These are phyloP conservation scores for Trachelipus rathkii DNA, from an alignment of 1,140 invertebrate species.

Conservation along the genomic window DNA sequence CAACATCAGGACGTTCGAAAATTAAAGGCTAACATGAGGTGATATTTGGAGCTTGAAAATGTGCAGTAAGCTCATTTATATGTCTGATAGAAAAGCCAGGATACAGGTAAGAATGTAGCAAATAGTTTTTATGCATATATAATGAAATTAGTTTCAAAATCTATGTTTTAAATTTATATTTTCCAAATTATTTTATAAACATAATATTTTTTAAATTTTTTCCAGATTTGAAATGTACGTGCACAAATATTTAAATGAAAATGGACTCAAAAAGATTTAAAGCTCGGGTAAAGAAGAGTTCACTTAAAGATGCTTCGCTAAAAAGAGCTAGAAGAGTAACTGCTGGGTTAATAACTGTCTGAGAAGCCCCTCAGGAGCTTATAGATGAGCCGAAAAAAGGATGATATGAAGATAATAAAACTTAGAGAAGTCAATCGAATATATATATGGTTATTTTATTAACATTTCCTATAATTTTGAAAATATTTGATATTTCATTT, in stretches of 20 bases:
- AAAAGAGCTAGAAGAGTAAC: too few relatives aligned
- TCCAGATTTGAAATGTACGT: constrained; percentile 79
- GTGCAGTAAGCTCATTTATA: constrained; percentile 95
- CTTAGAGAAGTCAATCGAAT: constrained; percentile 79
- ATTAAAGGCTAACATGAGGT: too few relatives aligned
- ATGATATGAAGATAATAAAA: constrained; percentile 87
- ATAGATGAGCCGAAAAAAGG: constrained; percentile 66
- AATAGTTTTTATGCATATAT: too few relatives aligned
- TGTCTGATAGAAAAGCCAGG: constrained; percentile 84
- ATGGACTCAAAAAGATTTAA: constrained; percentile 96
- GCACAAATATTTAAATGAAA: constrained; percentile 93
- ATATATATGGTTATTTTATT: too few relatives aligned
- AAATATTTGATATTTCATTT: too few relatives aligned
- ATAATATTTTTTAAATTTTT: not conserved
- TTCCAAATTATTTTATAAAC: too few relatives aligned
- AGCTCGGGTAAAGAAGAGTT: constrained; percentile 95
- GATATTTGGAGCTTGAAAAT: constrained; percentile 93
- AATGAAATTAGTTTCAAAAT: too few relatives aligned
- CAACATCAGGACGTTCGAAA: too few relatives aligned
- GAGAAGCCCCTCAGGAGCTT: constrained; percentile 48
- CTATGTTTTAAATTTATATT: too few relatives aligned
- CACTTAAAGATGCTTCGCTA: too few relatives aligned
- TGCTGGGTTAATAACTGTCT: constrained; percentile 66
- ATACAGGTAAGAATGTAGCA: constrained; percentile 47
- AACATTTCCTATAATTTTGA: too few relatives aligned